Percentiles rank a stretch among this genome's conserved stretches.
phyloP scores from a whole-genome alignment of 92 coral and sea anemone genomes.

The Micromussa lordhowensis region DNA sequence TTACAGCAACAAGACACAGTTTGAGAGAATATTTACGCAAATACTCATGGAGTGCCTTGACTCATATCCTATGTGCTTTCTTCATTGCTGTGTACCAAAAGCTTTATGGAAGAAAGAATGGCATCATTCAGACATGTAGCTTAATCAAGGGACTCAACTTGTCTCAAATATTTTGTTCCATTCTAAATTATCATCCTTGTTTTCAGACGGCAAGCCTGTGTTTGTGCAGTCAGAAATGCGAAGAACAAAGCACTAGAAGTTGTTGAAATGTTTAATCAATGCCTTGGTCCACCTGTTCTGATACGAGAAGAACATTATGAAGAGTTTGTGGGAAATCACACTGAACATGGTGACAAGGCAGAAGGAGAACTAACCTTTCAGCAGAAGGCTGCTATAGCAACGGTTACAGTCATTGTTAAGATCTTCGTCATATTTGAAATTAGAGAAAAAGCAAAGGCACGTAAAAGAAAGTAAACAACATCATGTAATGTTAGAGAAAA shows the following conservation, averaged over 20 bases:
- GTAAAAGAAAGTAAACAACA: conserved; percentile 65
- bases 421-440: conserved; percentile 92
- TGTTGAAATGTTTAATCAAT: conserved; percentile 88
- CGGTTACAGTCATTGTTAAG: conserved; percentile 88
- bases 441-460: conserved; percentile 74
- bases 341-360: conserved; percentile 37
- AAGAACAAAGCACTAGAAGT: conserved; percentile 93
- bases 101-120: no score
- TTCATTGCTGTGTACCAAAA: no score
- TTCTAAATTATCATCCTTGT: neutral
- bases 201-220: conserved; percentile 93
- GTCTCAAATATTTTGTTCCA: neutral
- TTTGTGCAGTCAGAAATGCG: conserved; percentile 93
- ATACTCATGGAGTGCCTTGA: no score
- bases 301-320: conserved; percentile 88
- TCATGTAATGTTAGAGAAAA: neutral
- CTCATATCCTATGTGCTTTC: no score
- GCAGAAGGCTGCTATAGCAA: conserved; percentile 76
- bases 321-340: conserved; percentile 72
- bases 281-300: conserved; percentile 88
- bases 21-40: no score
- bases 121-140: no score
- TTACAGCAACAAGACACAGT: no score
- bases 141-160: neutral
- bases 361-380: conserved; percentile 67